Evolutionary conservation across 1,140 invertebrate species (phyloP).

Genomic region (Lamellibrachia luymesi): DNA sequence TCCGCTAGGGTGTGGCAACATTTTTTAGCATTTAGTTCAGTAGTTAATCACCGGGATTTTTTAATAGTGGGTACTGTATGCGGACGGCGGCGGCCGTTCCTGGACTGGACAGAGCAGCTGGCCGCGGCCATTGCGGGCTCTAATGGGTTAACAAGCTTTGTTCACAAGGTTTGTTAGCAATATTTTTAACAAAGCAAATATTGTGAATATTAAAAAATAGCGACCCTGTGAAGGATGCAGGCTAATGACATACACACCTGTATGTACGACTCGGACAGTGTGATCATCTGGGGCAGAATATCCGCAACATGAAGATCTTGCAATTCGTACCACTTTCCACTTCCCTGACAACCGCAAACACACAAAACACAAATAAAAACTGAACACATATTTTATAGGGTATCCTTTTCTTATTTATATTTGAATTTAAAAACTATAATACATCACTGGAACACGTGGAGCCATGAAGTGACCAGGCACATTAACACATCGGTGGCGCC

Average conservation of each 20-base stretch:
- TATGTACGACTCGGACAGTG: constrained; percentile 97
- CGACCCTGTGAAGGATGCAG: neutral
- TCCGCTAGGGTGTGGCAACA: no score
- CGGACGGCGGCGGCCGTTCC: no score
- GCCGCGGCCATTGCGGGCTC: no score
- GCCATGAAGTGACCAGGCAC: neutral
- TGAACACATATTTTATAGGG: neutral
- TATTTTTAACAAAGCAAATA: neutral
- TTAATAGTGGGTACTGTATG: no score
- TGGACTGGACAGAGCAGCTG: no score
- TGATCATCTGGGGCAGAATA: constrained; percentile 99
- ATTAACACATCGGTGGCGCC: neutral
- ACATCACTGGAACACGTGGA: neutral
- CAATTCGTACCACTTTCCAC: constrained; percentile 87
- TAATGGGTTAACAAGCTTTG: neutral
- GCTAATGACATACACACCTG: constrained; percentile 61
- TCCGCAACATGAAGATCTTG: constrained; percentile 98
- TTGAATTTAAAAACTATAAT: neutral
- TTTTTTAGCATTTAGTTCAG: no score
- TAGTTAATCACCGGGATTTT: no score
- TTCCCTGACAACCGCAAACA: constrained; percentile 58
- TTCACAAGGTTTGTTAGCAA: neutral
- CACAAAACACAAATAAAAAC: neutral
- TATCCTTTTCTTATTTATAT: neutral
- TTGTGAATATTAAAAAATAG: neutral